Evolutionary conservation across 1,140 invertebrate species (phyloP).

Genomic region (Halyomorpha halys): DNA sequence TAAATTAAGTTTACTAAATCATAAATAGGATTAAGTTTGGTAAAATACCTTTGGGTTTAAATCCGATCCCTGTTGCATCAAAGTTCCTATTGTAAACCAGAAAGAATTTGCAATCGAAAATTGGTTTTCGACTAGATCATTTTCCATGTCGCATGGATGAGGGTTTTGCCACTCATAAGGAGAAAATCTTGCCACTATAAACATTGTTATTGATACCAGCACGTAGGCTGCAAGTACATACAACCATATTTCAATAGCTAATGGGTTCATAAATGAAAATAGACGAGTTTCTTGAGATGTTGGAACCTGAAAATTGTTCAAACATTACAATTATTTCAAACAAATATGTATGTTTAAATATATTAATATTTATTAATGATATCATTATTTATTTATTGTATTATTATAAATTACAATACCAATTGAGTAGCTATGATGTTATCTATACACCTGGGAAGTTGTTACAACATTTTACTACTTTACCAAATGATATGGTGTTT

Average conservation of each 20-base stretch:
- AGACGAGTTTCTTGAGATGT: conserved; percentile 59
- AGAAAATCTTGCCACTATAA: conserved; percentile 67
- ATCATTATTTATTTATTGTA: too few species aligned
- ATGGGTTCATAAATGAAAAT: conserved; percentile 79
- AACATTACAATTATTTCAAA: too few species aligned
- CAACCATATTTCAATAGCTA: conserved; percentile 75
- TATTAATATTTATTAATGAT: too few species aligned
- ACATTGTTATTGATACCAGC: conserved; percentile 70
- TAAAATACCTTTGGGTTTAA: conserved; percentile 55
- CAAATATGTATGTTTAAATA: too few species aligned
- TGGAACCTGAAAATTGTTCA: conserved; percentile 43
- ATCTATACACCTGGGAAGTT: too few species aligned
- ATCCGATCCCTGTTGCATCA: conserved; percentile 75
- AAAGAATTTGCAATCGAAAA: conserved; percentile 56
- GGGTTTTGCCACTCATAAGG: conserved; percentile 73
- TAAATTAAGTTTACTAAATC: too few species aligned
- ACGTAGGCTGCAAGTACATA: conserved; percentile 67
- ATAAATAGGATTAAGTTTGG: not conserved
- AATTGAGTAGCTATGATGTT: too few species aligned
- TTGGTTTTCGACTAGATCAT: conserved; percentile 40
- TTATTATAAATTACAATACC: too few species aligned
- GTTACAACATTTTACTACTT: too few species aligned
- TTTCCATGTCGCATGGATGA: conserved; percentile 55
- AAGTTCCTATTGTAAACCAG: conserved; percentile 71
- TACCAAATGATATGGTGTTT: too few species aligned